Evolutionary conservation across 2,797 vertebrate genomes (phyloP).

Genomic region (Iguana delicatissima): DNA sequence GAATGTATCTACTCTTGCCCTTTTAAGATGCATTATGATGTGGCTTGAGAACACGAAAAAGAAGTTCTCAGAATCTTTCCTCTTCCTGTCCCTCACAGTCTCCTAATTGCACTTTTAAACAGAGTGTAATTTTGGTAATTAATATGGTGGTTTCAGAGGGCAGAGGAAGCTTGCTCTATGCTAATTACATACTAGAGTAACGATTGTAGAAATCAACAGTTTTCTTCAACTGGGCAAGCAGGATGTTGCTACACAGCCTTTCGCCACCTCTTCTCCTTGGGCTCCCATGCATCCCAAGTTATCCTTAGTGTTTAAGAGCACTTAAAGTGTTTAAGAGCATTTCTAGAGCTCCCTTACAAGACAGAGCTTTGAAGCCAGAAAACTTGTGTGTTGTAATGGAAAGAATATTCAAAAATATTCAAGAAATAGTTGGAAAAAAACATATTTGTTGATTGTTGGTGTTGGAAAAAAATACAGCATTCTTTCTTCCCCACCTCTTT

Average conservation of each 20-base stretch:
- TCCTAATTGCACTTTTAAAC: slow-evolving; percentile 88
- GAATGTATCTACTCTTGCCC: slow-evolving; percentile 77
- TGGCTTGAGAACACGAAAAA: slow-evolving; percentile 84
- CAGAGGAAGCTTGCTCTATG: slow-evolving; percentile 82
- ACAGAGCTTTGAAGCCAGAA: too few species aligned
- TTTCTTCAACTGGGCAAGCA: slow-evolving; percentile 74
- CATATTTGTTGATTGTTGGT: too few species aligned
- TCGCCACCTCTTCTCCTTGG: slow-evolving; percentile 82
- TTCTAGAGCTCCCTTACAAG: slow-evolving; percentile 4
- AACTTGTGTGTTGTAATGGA: too few species aligned
- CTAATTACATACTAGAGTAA: slow-evolving; percentile 82
- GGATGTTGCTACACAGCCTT: slow-evolving; percentile 82
- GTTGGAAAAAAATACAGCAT: too few species aligned
- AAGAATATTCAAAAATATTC: too few species aligned
- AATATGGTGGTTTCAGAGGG: slow-evolving; percentile 87
- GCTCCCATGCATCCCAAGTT: slow-evolving; percentile 77
- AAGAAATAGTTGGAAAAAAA: too few species aligned
- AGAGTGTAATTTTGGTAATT: slow-evolving; percentile 89
- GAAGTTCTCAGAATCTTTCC: slow-evolving; percentile 78
- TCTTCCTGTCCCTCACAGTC: slow-evolving; percentile 70
- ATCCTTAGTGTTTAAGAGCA: slow-evolving; percentile 84
- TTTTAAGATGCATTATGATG: slow-evolving; percentile 82
- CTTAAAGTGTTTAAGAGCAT: slow-evolving; percentile 82
- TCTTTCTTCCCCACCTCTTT: too few species aligned
- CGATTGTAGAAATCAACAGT: slow-evolving; percentile 78